Evolutionary conservation across 2,888 invertebrate genomes (phyloP), one percentile per base, ranked within the genome.

Genomic region (Limnephilus auricula): DNA sequence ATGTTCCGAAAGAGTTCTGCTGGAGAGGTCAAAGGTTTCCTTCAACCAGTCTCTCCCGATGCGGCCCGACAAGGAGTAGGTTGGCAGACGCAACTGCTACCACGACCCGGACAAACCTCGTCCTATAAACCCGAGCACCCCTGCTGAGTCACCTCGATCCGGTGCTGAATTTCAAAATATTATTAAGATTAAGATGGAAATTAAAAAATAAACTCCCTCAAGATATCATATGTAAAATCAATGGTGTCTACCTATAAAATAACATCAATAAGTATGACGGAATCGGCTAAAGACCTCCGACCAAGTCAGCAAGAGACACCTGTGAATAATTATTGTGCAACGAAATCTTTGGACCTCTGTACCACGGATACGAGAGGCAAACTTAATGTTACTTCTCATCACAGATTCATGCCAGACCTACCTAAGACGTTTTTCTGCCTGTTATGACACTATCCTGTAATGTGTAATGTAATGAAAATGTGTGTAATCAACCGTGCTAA

Each of bases 271-370:
- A 82, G 34, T 34, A 32, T 13, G 82, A 15, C 12, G 34, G 82
- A 82, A 82, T 82, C 34, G 25, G 82, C 25, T 25, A 34, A 9
- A 37, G 25, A 32, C 82, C 32, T 82, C 82, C 6, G 18, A 85
- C 85, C n/a, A 30, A 40, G n/a, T 40, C 25, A 15, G 40, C 40
- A 30, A 30, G 40, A 40, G 40, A 85, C 85, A 85, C 85, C 85
- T 40, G 85, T n/a, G 85, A 82, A 82, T 84, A 30, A n/a, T 25
- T 65, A 85, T 85, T 85, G 85, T n/a, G 85, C 45, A 85, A 85
- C 12, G 65, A 85, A 85, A 85, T 85, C 45, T 34, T 30, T 40
- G 82, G 12, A 37, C 85, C 85, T 40, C 85, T 40, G 45, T 13
- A 40, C n/a, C 40, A 4, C 85, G 45, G 85, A 85, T 85, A 40